Percentiles rank a stretch among this genome's conserved stretches.
These are phyloP conservation scores for Hemiprocne comata DNA, from an alignment of 2,113 vertebrate genomes.

Conservation along the genomic window DNA sequence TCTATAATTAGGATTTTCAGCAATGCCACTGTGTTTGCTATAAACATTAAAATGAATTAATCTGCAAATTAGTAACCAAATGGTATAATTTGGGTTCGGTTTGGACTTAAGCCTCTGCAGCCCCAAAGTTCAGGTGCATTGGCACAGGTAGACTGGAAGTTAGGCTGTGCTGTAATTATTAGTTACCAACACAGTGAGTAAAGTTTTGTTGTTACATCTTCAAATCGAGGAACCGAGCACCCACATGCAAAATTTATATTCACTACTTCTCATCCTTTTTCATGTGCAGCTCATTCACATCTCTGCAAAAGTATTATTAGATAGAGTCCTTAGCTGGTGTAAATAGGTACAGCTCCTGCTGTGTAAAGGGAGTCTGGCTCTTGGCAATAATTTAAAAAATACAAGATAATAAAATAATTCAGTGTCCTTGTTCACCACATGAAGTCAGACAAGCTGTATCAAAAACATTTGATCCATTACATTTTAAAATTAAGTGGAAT, in stretches of 20 bases:
- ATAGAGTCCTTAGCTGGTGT: background rate
- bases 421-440: background rate
- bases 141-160: background rate
- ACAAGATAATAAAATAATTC: background rate
- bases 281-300: conserved; percentile 23
- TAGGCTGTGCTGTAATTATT: background rate
- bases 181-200: background rate
- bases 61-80: conserved; percentile 23
- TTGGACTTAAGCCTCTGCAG: background rate
- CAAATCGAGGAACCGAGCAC: background rate
- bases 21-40: background rate
- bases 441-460: background rate
- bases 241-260: background rate
- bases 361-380: background rate
- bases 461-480: background rate
- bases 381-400: conserved; percentile 2
- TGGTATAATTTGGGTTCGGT: background rate
- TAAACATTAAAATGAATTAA: background rate
- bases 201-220: background rate
- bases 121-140: background rate
- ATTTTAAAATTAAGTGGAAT: conserved; percentile 8
- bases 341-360: background rate
- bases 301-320: background rate
- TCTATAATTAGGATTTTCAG: conserved; percentile 62
- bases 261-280: background rate